Evolutionary conservation across 1,140 invertebrate species (phyloP).

Genomic region (Lasioglossum albipes): DNA sequence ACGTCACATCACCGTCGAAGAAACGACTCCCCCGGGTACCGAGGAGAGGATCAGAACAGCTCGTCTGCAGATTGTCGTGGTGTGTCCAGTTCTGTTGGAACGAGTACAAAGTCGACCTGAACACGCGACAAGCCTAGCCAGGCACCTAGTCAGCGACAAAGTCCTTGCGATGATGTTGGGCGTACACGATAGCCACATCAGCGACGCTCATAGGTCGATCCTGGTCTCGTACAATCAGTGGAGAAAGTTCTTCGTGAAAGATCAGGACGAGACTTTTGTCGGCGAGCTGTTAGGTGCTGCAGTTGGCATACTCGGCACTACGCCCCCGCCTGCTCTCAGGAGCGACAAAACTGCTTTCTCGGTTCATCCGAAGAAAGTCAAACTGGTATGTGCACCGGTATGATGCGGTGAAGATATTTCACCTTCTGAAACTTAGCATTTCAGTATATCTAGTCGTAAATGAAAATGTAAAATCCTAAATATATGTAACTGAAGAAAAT

Average conservation of each 20-base stretch:
- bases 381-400: slow-evolving; percentile 83
- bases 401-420: too few species aligned
- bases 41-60: slow-evolving; percentile 83
- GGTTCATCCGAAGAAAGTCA: slow-evolving; percentile 89
- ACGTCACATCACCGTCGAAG: slow-evolving; percentile 86
- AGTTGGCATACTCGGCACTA: slow-evolving; percentile 86
- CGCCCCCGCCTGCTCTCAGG: slow-evolving; percentile 78
- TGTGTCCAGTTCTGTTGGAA: slow-evolving; percentile 87
- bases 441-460: too few species aligned
- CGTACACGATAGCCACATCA: slow-evolving; percentile 84
- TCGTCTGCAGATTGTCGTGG: slow-evolving; percentile 88
- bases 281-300: slow-evolving; percentile 89
- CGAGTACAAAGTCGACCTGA: slow-evolving; percentile 81
- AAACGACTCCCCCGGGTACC: slow-evolving; percentile 82
- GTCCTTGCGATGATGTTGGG: slow-evolving; percentile 90
- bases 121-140: slow-evolving; percentile 81
- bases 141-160: slow-evolving; percentile 85
- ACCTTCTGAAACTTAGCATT: too few species aligned
- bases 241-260: slow-evolving; percentile 87
- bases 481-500: too few species aligned
- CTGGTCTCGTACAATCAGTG: slow-evolving; percentile 87
- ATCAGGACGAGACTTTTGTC: slow-evolving; percentile 90
- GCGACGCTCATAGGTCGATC: slow-evolving; percentile 82
- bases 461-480: too few species aligned
- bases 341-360: slow-evolving; percentile 86